Evolutionary conservation across 2,888 invertebrate genomes (phyloP).

Genomic region (Apoda limacodes): DNA sequence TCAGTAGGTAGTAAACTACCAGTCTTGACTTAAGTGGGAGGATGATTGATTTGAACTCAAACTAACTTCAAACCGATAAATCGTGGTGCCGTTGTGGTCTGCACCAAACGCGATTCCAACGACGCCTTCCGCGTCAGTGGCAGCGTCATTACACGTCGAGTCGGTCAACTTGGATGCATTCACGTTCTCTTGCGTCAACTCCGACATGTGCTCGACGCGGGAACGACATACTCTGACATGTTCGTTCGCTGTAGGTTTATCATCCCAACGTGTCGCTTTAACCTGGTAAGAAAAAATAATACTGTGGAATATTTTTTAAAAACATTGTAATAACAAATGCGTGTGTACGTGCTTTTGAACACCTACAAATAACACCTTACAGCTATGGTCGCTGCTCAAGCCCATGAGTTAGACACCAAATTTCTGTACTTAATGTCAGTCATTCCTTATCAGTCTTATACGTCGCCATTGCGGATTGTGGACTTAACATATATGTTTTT

Average conservation of each 20-base stretch:
- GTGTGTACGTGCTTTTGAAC: too few relatives aligned
- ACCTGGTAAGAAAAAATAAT: slow-evolving; percentile 29
- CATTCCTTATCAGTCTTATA: too few relatives aligned
- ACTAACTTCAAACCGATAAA: slow-evolving; percentile 42
- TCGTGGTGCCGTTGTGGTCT: slow-evolving; percentile 28
- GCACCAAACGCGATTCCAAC: slow-evolving; percentile 43
- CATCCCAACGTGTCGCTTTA: slow-evolving; percentile 57
- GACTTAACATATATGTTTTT: too few relatives aligned
- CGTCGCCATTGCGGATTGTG: too few relatives aligned
- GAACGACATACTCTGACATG: slow-evolving; percentile 42
- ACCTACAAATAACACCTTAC: too few relatives aligned
- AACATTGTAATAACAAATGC: too few relatives aligned
- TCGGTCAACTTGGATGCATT: slow-evolving; percentile 1
- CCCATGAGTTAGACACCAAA: too few relatives aligned
- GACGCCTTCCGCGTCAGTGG: slow-evolving; percentile 38
- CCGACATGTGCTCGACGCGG: slow-evolving; percentile 17
- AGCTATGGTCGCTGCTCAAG: too few relatives aligned
- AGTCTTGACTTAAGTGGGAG: too few relatives aligned
- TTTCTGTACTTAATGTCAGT: too few relatives aligned
- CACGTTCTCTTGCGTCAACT: slow-evolving; percentile 4
- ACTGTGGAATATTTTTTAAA: neutral
- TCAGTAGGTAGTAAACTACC: too few relatives aligned
- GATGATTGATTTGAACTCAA: too few relatives aligned
- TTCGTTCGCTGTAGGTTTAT: slow-evolving; percentile 40
- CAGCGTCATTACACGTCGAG: slow-evolving; percentile 30